These are phyloP conservation scores for Palaemon carinicauda DNA, from an alignment of 1,140 invertebrate species.

Conservation along the genomic window DNA sequence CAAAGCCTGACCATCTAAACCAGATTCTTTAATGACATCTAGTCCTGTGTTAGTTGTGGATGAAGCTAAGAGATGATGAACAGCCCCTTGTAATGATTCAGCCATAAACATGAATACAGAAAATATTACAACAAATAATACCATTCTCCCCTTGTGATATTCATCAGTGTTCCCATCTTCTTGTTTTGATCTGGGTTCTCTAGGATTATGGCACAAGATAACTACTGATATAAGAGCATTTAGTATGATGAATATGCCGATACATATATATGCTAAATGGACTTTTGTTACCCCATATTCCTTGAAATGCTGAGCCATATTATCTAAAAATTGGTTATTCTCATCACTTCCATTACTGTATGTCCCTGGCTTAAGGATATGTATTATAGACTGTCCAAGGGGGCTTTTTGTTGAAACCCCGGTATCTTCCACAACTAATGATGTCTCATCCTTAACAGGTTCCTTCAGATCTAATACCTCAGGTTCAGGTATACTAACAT, in stretches of 20 bases:
- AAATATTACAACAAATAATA: conserved; percentile 64
- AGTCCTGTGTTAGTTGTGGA: conserved; percentile 48
- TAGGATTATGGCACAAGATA: conserved; percentile 65
- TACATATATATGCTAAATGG: conserved; percentile 67
- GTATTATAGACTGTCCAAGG: not conserved
- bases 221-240: conserved; percentile 65
- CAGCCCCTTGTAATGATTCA: conserved; percentile 67
- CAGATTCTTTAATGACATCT: conserved; percentile 62
- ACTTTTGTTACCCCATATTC: conserved; percentile 65
- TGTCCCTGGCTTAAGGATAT: conserved; percentile 57
- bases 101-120: conserved; percentile 67
- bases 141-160: conserved; percentile 45
- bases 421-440: not conserved
- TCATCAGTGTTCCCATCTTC: conserved; percentile 54
- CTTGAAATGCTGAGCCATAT: conserved; percentile 54
- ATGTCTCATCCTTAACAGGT: not conserved
- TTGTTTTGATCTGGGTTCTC: conserved; percentile 61
- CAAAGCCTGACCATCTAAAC: conserved; percentile 64
- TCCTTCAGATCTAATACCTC: not conserved
- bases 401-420: not conserved
- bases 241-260: conserved; percentile 65
- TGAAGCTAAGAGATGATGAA: conserved; percentile 63
- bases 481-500: not conserved
- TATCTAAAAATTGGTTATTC: conserved; percentile 42
- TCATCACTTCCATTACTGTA: conserved; percentile 60